phyloP scores from a whole-genome alignment of 2,888 invertebrate genomes.

The Ormyrus thymus region DNA sequence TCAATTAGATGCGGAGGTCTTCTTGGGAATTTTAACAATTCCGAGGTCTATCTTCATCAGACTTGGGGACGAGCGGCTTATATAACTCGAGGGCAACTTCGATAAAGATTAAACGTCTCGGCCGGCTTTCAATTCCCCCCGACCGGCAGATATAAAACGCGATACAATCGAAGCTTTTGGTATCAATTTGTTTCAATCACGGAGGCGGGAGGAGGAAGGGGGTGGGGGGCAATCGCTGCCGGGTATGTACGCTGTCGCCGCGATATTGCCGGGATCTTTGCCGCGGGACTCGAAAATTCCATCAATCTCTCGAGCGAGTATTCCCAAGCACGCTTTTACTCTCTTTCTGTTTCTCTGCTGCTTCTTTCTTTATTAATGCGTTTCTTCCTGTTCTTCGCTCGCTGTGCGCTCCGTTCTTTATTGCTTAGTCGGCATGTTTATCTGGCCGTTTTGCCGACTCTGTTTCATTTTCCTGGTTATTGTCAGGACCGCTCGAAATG shows the following conservation, averaged over 20 bases:
- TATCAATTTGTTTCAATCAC: slow-evolving; percentile 36
- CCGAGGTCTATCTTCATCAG: slow-evolving; percentile 22
- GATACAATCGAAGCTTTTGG: slow-evolving; percentile 9
- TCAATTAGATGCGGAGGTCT: not conserved
- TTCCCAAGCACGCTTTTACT: not conserved
- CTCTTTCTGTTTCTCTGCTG: no score
- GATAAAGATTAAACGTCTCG: slow-evolving; percentile 15
- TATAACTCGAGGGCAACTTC: not conserved
- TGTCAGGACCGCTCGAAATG: no score
- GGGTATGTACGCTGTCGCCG: not conserved
- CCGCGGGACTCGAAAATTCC: slow-evolving; percentile 60
- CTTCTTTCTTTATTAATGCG: not conserved
- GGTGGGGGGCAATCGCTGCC: not conserved
- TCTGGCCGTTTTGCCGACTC: no score
- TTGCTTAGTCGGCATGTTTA: no score
- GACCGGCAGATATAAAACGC: no score
- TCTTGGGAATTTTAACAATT: slow-evolving; percentile 29
- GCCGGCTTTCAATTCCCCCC: not conserved
- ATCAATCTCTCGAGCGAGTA: slow-evolving; percentile 61
- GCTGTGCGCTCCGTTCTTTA: no score
- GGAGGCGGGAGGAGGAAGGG: not conserved
- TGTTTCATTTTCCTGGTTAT: not conserved
- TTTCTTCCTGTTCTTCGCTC: not conserved
- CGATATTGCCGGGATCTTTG: slow-evolving; percentile 3
- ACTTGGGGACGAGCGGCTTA: not conserved